Evolutionary conservation across 2,888 invertebrate species (phyloP), one percentile per base, ranked within the genome.

Genomic region (Pecten maximus): DNA sequence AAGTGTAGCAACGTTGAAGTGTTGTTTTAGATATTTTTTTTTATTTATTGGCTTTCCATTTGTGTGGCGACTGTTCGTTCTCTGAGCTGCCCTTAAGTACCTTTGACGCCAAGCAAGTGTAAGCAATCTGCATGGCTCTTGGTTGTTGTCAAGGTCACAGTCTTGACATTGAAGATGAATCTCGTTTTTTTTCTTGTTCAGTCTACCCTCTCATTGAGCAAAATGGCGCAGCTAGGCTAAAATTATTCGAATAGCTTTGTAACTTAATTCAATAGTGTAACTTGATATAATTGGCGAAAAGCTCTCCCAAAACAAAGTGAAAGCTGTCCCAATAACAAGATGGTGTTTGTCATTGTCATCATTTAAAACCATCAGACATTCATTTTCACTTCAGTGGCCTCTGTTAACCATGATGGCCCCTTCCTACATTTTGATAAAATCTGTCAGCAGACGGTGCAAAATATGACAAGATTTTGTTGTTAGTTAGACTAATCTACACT

Each of bases 351-450:
- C 60, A 60, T 60, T 60, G 28, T 28, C 28, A n/a, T 60, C 74
- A 74, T 74, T 74, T 74, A 35, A 74, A 74, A 35, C 74, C 74
- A 74, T 35, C 74, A 74, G 74, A 74, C 74, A 74, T 74, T 74
- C 35, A 74, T 74, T 74, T 74, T 74, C 35, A 74, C 35, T 74
- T 74, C 74, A 28, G 74, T 74, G 74, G 35, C 74, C 74, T 35
- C 35, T 10, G 10, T 74, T 74, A 74, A 28, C 74, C 74, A 74
- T 74, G 0, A 10, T 35, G n/a, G n/a, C 28, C 23, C 74, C 15
- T 74, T 28, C 74, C 10, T 74, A 74, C 74, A 74, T 74, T 74
- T 74, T 74, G 74, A 74, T 74, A 28, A 74, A 74, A 74, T 35
- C 35, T 74, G 74, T 74, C 74, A 74, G 74, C 74, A 74, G 74